Percentiles rank a stretch among this genome's conserved stretches.
Evolutionary conservation across 2,797 vertebrate genomes (phyloP).

Genomic region (Hippoglossus hippoglossus): DNA sequence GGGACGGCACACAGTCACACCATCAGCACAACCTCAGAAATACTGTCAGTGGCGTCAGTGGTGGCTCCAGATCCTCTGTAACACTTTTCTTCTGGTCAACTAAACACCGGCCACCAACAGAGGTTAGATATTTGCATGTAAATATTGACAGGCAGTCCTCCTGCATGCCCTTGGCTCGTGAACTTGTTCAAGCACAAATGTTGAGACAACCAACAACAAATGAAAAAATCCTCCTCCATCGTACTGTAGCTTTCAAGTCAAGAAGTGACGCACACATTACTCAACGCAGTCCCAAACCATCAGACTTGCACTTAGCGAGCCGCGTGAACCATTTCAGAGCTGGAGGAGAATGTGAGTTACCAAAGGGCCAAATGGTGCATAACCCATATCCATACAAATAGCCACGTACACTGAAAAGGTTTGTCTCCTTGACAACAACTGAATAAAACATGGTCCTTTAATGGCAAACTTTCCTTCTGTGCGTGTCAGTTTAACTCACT

Average conservation of each 20-base stretch:
- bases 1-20: slow-evolving; percentile 47
- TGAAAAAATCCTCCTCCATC: background rate
- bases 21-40: slow-evolving; percentile 37
- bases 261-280: slow-evolving; percentile 18
- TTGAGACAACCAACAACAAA: background rate
- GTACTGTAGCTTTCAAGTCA: slow-evolving; percentile 19
- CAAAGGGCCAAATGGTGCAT: slow-evolving; percentile 36
- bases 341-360: slow-evolving; percentile 21
- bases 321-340: slow-evolving; percentile 25
- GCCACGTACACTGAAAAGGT: slow-evolving; percentile 37
- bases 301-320: slow-evolving; percentile 45
- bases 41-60: slow-evolving; percentile 13
- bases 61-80: slow-evolving; percentile 1
- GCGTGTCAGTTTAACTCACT: background rate
- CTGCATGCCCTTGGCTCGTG: background rate
- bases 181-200: background rate
- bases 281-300: slow-evolving; percentile 28
- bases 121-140: background rate
- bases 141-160: background rate
- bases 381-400: slow-evolving; percentile 55
- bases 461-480: slow-evolving; percentile 30
- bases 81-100: background rate
- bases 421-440: slow-evolving; percentile 59
- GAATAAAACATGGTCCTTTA: slow-evolving; percentile 67
- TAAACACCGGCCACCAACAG: background rate